These are phyloP conservation scores for Rallus limicola DNA, from an alignment of 2,113 vertebrate species.

Conservation along the genomic window DNA sequence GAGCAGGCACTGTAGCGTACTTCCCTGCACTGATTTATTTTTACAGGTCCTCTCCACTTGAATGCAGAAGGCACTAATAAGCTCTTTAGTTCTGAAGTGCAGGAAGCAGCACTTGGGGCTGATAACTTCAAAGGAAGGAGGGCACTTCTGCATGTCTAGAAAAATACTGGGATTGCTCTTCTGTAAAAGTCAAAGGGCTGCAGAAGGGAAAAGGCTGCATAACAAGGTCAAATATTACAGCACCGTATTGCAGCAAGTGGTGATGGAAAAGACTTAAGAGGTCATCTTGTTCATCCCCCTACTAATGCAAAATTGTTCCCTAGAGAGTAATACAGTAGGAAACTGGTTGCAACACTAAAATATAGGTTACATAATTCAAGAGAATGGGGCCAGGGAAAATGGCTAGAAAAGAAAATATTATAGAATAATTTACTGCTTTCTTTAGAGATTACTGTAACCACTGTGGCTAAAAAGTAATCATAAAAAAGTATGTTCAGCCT, in stretches of 20 bases:
- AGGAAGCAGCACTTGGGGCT: not conserved
- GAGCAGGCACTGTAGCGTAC: not conserved
- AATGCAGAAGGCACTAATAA: slow-evolving; percentile 7
- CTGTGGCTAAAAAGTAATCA: not conserved
- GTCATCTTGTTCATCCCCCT: slow-evolving; percentile 44
- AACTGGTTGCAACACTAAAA: slow-evolving; percentile 11
- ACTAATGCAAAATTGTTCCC: slow-evolving; percentile 30
- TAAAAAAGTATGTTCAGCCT: not conserved
- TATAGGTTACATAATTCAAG: slow-evolving; percentile 27
- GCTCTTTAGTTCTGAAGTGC: slow-evolving; percentile 9
- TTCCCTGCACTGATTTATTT: slow-evolving; percentile 4
- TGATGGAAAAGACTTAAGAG: slow-evolving; percentile 52
- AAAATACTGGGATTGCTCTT: not conserved
- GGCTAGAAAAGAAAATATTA: slow-evolving; percentile 42
- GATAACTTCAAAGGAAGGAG: slow-evolving; percentile 26
- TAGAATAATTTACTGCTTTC: not conserved
- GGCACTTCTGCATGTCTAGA: not conserved
- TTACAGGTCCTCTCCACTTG: not conserved
- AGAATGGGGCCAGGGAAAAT: slow-evolving; percentile 34
- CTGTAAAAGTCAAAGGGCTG: slow-evolving; percentile 22
- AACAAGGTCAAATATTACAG: slow-evolving; percentile 47
- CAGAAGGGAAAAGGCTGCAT: not conserved
- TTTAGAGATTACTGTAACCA: slow-evolving; percentile 19
- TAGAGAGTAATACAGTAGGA: slow-evolving; percentile 44
- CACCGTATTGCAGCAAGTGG: slow-evolving; percentile 46